Evolutionary conservation across 2,113 vertebrate species (phyloP).

Genomic region (Pelvicachromis taeniatus): DNA sequence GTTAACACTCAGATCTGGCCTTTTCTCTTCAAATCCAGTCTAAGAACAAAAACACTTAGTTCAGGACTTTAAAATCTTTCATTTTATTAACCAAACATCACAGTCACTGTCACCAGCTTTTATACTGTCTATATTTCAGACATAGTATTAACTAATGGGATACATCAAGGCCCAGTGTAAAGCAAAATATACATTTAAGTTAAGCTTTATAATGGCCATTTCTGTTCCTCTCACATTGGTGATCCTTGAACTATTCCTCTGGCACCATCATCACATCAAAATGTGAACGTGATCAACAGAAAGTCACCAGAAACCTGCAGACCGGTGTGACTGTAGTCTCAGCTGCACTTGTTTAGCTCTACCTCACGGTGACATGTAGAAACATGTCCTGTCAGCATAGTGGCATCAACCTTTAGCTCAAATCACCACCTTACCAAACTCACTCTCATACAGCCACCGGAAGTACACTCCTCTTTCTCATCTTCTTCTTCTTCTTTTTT

Average conservation of each 20-base stretch:
- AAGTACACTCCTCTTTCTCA: neutral
- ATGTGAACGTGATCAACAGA: neutral
- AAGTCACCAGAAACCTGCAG: neutral
- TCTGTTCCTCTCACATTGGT: neutral
- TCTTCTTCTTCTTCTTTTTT: neutral
- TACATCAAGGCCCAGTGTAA: neutral
- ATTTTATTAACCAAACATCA: neutral
- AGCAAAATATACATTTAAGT: neutral
- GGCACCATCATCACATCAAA: neutral
- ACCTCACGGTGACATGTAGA: neutral
- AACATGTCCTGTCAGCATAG: neutral
- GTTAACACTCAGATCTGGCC: neutral
- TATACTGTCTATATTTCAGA: neutral
- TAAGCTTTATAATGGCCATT: neutral
- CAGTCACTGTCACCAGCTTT: neutral
- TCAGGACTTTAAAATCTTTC: neutral
- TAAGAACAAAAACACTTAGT: neutral
- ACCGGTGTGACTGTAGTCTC: neutral
- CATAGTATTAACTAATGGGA: neutral
- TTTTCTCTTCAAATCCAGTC: neutral
- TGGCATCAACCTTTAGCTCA: neutral
- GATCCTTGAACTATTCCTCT: neutral
- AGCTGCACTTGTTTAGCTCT: neutral
- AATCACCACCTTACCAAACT: neutral
- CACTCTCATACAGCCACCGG: neutral